phyloP scores from a whole-genome alignment of 2,888 invertebrate species.

The Stenolophus ochropezus region DNA sequence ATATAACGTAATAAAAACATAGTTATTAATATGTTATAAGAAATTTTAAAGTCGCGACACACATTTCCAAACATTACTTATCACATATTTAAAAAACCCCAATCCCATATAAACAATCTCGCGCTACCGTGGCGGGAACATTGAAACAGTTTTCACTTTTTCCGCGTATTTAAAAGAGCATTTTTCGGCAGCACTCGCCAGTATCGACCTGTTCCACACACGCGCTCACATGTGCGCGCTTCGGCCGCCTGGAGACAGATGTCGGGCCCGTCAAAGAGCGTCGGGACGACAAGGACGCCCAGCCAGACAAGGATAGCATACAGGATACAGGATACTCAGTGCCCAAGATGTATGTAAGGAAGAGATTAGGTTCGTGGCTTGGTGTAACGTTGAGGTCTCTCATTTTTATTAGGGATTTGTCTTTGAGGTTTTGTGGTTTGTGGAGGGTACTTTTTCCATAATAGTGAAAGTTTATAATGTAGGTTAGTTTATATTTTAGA shows the following conservation, averaged over 20 bases:
- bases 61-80: too few relatives aligned
- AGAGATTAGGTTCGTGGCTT: not conserved
- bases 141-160: slow-evolving; percentile 17
- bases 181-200: slow-evolving; percentile 58
- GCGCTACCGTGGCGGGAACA: slow-evolving; percentile 19
- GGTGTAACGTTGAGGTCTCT: not conserved
- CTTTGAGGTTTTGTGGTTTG: too few relatives aligned
- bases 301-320: not conserved
- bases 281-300: slow-evolving; percentile 19
- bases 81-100: too few relatives aligned
- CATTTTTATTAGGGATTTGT: not conserved
- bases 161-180: slow-evolving; percentile 35
- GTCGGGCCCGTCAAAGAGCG: slow-evolving; percentile 63
- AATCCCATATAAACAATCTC: too few relatives aligned
- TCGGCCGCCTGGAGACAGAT: slow-evolving; percentile 68
- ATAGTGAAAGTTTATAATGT: too few relatives aligned
- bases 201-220: slow-evolving; percentile 60
- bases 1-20: too few relatives aligned
- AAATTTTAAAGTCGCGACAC: too few relatives aligned
- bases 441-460: too few relatives aligned
- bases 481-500: too few relatives aligned
- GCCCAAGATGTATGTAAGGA: too few relatives aligned
- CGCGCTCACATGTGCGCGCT: slow-evolving; percentile 65
- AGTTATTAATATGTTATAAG: too few relatives aligned
- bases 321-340: not conserved